phyloP scores from a whole-genome alignment of 1,140 invertebrate species.

The Solenopsis invicta region DNA sequence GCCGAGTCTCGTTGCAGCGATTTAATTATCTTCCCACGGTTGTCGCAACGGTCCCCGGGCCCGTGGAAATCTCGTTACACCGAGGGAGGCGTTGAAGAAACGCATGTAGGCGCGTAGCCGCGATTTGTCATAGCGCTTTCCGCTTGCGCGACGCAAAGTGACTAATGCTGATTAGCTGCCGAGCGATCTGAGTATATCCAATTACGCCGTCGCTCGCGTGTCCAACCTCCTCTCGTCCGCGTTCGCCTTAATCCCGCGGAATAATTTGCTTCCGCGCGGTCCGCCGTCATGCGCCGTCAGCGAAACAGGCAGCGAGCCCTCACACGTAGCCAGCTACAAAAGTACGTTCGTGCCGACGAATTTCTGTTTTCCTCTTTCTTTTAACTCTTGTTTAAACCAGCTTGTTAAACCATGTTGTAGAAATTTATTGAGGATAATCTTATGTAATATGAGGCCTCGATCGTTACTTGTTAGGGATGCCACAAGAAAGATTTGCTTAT shows the following conservation, averaged over 20 bases:
- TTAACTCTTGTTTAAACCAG: background rate
- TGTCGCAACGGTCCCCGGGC: background rate
- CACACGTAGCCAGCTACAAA: constrained; percentile 22
- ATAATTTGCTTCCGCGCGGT: constrained; percentile 67
- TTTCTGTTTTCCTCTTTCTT: background rate
- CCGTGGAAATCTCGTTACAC: constrained; percentile 48
- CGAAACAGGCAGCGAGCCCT: constrained; percentile 63
- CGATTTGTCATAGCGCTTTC: constrained; percentile 65
- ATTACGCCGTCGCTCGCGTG: constrained; percentile 74
- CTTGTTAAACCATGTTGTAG: too few relatives aligned
- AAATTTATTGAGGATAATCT: too few relatives aligned
- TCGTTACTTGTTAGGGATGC: too few relatives aligned
- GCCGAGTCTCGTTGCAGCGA: background rate
- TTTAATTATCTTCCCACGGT: constrained; percentile 58
- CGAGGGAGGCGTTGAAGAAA: constrained; percentile 40
- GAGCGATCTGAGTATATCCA: constrained; percentile 76
- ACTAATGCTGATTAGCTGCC: constrained; percentile 77
- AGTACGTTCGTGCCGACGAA: background rate
- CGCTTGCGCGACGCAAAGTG: constrained; percentile 63
- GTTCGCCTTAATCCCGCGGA: constrained; percentile 74
- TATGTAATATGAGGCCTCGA: too few relatives aligned
- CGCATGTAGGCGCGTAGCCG: constrained; percentile 43
- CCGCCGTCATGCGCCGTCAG: constrained; percentile 68
- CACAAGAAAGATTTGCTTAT: too few relatives aligned
- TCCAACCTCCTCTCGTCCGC: constrained; percentile 46